A percentile compares a stretch with the other conserved stretches of the same genome.
phyloP scores from a whole-genome alignment of 1,140 invertebrate genomes.

The Sarcophaga bullata region DNA sequence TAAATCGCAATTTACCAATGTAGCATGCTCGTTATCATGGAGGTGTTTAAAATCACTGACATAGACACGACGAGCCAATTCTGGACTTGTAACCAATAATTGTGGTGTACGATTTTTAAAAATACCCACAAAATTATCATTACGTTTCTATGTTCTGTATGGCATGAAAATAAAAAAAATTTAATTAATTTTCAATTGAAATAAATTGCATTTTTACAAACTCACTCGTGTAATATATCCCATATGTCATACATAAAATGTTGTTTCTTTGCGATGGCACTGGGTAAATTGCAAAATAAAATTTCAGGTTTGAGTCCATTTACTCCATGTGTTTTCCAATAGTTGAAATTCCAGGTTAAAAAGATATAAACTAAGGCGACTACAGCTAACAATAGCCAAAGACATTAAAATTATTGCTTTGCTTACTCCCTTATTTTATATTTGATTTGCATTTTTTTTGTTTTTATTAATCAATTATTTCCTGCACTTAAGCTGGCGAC shows the following conservation, averaged over 20 bases:
- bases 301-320: conserved; percentile 54
- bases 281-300: conserved; percentile 56
- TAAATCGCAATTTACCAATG: conserved; percentile 56
- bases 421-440: too few species aligned
- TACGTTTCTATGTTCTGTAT: conserved; percentile 51
- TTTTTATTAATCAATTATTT: too few species aligned
- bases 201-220: not conserved
- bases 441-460: too few species aligned
- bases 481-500: not conserved
- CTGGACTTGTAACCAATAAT: conserved; percentile 67
- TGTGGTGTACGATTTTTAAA: conserved; percentile 53
- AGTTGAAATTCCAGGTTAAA: conserved; percentile 59
- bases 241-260: conserved; percentile 52
- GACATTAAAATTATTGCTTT: not conserved
- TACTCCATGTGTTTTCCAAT: conserved; percentile 61
- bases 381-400: not conserved
- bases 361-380: conserved; percentile 54
- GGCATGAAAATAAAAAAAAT: not conserved
- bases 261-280: conserved; percentile 50
- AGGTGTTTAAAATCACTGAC: conserved; percentile 68
- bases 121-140: conserved; percentile 57
- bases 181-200: not conserved
- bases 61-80: conserved; percentile 67
- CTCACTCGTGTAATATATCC: conserved; percentile 51
- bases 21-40: conserved; percentile 57